Base-by-base conservation (phyloP, 1,140 invertebrate species). In the Hyles vespertilio region DNA sequence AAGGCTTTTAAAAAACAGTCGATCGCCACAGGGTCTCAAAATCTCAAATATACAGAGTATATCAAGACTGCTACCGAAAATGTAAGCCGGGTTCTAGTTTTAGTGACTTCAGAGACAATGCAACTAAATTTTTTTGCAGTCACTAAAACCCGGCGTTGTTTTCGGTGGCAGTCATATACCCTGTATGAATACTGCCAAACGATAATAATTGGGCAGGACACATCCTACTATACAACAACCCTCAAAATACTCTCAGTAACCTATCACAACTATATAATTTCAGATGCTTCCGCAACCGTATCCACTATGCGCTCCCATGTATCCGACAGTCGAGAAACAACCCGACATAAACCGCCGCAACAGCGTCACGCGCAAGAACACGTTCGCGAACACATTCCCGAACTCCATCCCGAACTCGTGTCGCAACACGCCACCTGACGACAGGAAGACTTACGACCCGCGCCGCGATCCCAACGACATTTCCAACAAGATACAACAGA, bases 261-360 rank as follows among this genome's bases (percentile, higher is more conserved):
- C 36, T 2, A 40, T 40, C 36, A 22, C 22, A 5, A 40, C 22
- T 50, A n/a, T 50, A 59, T 46, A 11, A 43, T 43, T 10, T 9
- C 69, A 81, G 81, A 64, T 82, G 40, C 47, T 84, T 52, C 78
- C 72, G 1, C 79, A 79, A 44, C 68, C 74, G 12, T 84, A 82
- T 49, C 78, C 72, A 6, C 45, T 81, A 6, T 77, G 75, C 46
- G 78, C 76, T 36, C 74, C 76, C 1, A 61, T 84, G 12, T 81
- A 81, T 54, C 79, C 72, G 0, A 22, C 69, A 5, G 22, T 74
- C 3, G 75, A 79, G 10, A 73, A 75, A 44, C 61, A 59, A 5
- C 56, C 54, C 2, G 69, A 75, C 3, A 33, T 0, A 59, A 61
- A 8, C 43, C 10, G 34, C 60, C 2, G 36, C 36, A 40, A 40